phyloP scores from a whole-genome alignment of 2,113 vertebrate genomes.

The Heterochromis multidens region DNA sequence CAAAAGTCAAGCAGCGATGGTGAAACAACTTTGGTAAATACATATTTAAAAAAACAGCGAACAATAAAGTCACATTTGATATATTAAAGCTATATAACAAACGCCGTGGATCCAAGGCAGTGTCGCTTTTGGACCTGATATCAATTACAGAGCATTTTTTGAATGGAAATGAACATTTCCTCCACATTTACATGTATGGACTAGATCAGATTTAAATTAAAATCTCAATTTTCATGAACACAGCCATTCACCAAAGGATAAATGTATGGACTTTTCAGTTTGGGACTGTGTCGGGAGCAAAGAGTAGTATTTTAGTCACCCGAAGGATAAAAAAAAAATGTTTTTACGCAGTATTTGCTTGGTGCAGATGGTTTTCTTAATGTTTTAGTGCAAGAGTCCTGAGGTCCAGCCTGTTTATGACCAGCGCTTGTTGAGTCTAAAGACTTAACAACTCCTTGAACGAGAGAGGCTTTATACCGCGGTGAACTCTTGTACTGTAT shows the following conservation, averaged over 20 bases:
- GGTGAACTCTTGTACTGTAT: slow-evolving; percentile 19
- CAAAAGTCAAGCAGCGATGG: neutral
- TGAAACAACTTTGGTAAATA: slow-evolving; percentile 1
- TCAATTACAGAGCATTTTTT: neutral
- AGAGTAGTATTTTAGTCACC: neutral
- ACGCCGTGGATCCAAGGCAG: neutral
- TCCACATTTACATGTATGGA: neutral
- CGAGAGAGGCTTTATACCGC: neutral
- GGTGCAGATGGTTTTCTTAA: slow-evolving; percentile 5
- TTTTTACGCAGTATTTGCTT: neutral
- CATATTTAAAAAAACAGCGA: neutral
- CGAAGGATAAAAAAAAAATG: neutral
- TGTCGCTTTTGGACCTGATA: neutral
- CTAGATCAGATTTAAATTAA: slow-evolving; percentile 5
- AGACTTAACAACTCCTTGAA: slow-evolving; percentile 25
- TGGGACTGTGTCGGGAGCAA: neutral
- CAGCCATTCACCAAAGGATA: neutral
- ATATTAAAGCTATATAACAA: neutral
- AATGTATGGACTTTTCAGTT: neutral
- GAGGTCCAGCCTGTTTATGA: slow-evolving; percentile 35
- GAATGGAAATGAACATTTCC: neutral
- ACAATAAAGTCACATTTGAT: neutral
- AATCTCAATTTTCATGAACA: slow-evolving; percentile 13
- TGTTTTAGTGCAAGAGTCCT: slow-evolving; percentile 1
- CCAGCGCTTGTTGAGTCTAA: slow-evolving; percentile 14